A percentile compares a stretch with the other conserved stretches of the same genome.
These are phyloP conservation scores for Macroramphosus scolopax DNA, from an alignment of 2,797 vertebrate species.

Conservation along the genomic window DNA sequence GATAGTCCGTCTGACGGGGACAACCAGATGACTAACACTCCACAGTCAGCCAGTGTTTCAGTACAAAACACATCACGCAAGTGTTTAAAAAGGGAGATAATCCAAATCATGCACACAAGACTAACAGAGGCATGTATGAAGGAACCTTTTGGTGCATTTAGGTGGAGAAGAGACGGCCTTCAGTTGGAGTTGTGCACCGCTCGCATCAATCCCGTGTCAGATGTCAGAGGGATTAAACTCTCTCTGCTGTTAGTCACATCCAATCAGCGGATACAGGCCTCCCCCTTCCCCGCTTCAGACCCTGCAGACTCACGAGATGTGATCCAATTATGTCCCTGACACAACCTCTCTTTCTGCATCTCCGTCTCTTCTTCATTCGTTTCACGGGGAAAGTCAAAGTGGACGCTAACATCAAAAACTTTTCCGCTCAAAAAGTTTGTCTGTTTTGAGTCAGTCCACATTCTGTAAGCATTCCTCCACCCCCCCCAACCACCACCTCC, in stretches of 20 bases:
- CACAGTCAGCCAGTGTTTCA: no score
- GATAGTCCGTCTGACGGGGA: constrained; percentile 39
- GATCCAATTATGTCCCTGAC: constrained; percentile 60
- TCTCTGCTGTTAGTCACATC: constrained; percentile 39
- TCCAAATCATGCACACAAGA: constrained; percentile 14
- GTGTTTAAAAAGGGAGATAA: no score
- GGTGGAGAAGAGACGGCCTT: constrained; percentile 4
- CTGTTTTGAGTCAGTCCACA: constrained; percentile 28
- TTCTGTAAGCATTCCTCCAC: constrained; percentile 36
- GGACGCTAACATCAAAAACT: no score
- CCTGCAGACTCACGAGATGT: constrained; percentile 57
- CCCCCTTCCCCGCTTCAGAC: constrained; percentile 31
- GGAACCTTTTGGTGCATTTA: not conserved
- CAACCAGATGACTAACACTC: constrained; percentile 22
- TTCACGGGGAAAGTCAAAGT: no score
- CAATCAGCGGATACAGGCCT: constrained; percentile 43
- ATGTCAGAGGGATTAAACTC: no score
- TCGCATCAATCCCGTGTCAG: no score
- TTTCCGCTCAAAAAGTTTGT: constrained; percentile 18
- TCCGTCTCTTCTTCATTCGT: constrained; percentile 28
- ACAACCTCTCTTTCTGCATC: constrained; percentile 32
- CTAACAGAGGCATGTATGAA: no score
- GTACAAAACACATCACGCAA: no score
- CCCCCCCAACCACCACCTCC: constrained; percentile 22
- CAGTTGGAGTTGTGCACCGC: not conserved